Evolutionary conservation across 2,888 invertebrate genomes (phyloP), one percentile per base, ranked within the genome.

Genomic region (Euspilapteryx auroguttella): DNA sequence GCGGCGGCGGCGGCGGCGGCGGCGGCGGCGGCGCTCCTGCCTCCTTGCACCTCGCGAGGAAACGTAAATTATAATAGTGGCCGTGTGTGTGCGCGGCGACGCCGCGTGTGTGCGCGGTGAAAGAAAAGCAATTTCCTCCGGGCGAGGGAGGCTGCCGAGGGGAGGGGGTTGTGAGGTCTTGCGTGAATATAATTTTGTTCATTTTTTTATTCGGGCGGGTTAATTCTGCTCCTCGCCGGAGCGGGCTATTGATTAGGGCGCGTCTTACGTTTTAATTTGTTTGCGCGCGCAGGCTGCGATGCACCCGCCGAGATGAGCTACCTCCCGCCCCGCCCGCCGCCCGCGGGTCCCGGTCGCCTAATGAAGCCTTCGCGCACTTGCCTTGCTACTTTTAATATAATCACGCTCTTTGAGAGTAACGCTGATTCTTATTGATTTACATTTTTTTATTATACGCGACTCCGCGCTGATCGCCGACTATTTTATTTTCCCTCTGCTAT

Each of bases 171-270:
- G 61, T 54, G 62, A 58, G 64, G 59, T 66, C 66, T 65, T 66
- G 69, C 71, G 71, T 71, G 73, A 73, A 75, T 75, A 75, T 75
- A 73, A 75, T 75, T 75, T 73, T 73, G 71, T 71, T 75, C 75
- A 75, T 73, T 75, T 75, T 75, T 73, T 73, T 64, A 73, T 75
- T 71, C 68, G 71, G 69, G 55, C 65, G 68, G 71, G 73, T 73
- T 73, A 75, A 73, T 75, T 73, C 73, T 62, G 64, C 69, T 71
- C 55, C 64, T 66, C 64, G 64, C 68, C 65, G 64, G 55, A 63
- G 64, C 58, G 62, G 61, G 75, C 73, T 75, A 75, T 75, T 75
- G 75, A 75, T 75, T 75, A 75, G 73, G 73, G 69, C 68, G 75
- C 73, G 73, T 75, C 73, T 73, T 73, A 73, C 68, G 66, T 69